Evolutionary conservation across 2,113 vertebrate genomes (phyloP), one percentile per base, ranked within the genome.

Genomic region (Ophthalmolycus amberensis): DNA sequence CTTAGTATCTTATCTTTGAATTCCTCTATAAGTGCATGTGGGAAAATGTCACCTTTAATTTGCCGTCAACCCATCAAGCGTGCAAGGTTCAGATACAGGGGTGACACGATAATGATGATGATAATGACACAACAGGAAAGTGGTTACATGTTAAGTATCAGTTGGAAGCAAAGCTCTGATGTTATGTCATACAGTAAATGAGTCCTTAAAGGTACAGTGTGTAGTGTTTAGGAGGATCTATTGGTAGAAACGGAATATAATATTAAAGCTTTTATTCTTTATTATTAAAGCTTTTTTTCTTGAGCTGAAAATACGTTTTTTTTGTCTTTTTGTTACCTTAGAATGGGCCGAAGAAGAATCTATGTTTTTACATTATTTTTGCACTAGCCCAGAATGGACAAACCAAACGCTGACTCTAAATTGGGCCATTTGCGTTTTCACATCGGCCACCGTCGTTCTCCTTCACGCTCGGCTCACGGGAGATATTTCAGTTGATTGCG

Each of bases 111-210:
- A 52, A 52, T 25, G 52, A 32, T 18, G 52, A 8, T 20, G 46
- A 79, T 85, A n/a, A 52, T 80, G 40, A 72, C 62, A 79, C 27
- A 38, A 29, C 6, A 46, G 64, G 37, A 72, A 67, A 62, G 54
- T 79, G 62, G 50, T 71, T 64, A 3, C 54, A 15, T 25, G n/a
- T 5, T 42, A 46, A 75, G 20, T 15, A 44, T 46, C 40, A 38
- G 16, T 60, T 80, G 32, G 14, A 56, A 65, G 25, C 18, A 65
- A 65, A 67, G 63, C 16, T 44, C 37, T 46, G 1, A 42, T 25
- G 4, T 9, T 6, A 29, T 50, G 42, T 63, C 25, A 32, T 16
- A 48, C 34, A 29, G 16, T 20, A 64, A 75, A 65, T 25, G 9
- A 37, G 38, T 50, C 25, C 3, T 48, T 38, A 37, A 72, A 52